Evolutionary conservation across 2,797 vertebrate species (phyloP).

Genomic region (Mycteria americana): DNA sequence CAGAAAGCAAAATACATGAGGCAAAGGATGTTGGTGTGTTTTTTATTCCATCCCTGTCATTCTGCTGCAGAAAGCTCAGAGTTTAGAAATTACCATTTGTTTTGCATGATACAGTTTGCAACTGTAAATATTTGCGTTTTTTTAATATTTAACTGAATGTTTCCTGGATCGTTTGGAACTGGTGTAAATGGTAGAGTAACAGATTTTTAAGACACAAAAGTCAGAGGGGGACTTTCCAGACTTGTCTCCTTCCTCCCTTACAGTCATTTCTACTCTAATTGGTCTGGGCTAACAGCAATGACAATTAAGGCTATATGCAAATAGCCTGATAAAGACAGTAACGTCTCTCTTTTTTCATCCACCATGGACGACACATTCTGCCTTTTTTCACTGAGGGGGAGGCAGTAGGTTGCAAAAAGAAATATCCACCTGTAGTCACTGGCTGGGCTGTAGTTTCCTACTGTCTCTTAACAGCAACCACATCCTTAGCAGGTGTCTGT

Average conservation of each 20-base stretch:
- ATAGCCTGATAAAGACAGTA: conserved; percentile 55
- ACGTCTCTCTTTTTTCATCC: conserved; percentile 50
- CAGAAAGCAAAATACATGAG: neutral
- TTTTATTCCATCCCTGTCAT: neutral
- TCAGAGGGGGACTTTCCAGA: conserved; percentile 69
- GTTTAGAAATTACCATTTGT: conserved; percentile 38
- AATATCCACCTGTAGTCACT: conserved; percentile 51
- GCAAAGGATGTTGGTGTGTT: neutral
- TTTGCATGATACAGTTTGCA: conserved; percentile 36
- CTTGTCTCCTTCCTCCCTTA: conserved; percentile 62
- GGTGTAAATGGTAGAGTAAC: conserved; percentile 36
- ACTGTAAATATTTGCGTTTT: conserved; percentile 38
- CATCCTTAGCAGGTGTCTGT: conserved; percentile 66
- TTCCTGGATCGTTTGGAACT: conserved; percentile 48
- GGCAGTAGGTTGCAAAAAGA: conserved; percentile 33
- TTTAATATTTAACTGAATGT: conserved; percentile 44
- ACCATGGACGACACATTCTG: neutral
- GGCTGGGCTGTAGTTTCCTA: conserved; percentile 52
- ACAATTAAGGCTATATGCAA: conserved; percentile 68
- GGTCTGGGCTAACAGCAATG: conserved; percentile 60
- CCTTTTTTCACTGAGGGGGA: conserved; percentile 37
- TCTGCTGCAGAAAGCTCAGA: neutral
- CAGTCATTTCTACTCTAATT: conserved; percentile 71
- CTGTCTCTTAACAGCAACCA: conserved; percentile 54
- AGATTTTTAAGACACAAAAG: conserved; percentile 53